phyloP scores from a whole-genome alignment of 2,797 vertebrate genomes.

The Gambusia yucatana region DNA sequence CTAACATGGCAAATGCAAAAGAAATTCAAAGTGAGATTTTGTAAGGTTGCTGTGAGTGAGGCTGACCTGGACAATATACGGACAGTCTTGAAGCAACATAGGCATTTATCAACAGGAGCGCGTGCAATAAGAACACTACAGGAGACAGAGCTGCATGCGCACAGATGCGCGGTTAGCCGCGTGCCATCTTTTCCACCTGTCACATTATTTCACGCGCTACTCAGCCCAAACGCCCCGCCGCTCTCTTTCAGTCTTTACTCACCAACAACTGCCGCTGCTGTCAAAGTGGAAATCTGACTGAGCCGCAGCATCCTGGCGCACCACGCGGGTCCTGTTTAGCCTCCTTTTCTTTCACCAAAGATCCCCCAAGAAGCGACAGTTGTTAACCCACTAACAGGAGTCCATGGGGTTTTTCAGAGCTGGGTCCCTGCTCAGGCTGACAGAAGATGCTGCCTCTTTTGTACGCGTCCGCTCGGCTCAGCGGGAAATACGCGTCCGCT shows the following conservation, averaged over 20 bases:
- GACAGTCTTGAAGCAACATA: background rate
- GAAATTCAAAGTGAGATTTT: background rate
- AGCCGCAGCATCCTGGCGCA: conserved; percentile 55
- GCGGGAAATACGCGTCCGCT: conserved; percentile 18
- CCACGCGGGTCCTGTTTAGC: conserved; percentile 1
- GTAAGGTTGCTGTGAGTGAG: background rate
- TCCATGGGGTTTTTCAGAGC: conserved; percentile 33
- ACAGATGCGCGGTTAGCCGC: conserved; percentile 33
- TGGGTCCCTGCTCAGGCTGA: conserved; percentile 20
- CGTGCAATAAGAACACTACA: background rate
- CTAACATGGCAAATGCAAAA: background rate
- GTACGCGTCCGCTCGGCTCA: conserved; percentile 9
- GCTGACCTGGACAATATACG: background rate
- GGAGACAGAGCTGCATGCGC: conserved; percentile 13
- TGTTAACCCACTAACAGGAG: conserved; percentile 10
- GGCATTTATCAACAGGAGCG: background rate
- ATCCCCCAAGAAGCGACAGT: conserved; percentile 6
- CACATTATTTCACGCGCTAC: background rate
- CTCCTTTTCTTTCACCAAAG: conserved; percentile 31
- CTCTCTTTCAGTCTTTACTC: conserved; percentile 31
- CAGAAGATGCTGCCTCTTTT: conserved; percentile 19
- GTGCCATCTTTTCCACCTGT: background rate
- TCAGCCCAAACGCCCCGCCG: background rate
- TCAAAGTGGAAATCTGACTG: conserved; percentile 31
- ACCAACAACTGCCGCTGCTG: conserved; percentile 53